These are phyloP conservation scores for Cacatua alba DNA, from an alignment of 2,113 vertebrate species.

Conservation along the genomic window DNA sequence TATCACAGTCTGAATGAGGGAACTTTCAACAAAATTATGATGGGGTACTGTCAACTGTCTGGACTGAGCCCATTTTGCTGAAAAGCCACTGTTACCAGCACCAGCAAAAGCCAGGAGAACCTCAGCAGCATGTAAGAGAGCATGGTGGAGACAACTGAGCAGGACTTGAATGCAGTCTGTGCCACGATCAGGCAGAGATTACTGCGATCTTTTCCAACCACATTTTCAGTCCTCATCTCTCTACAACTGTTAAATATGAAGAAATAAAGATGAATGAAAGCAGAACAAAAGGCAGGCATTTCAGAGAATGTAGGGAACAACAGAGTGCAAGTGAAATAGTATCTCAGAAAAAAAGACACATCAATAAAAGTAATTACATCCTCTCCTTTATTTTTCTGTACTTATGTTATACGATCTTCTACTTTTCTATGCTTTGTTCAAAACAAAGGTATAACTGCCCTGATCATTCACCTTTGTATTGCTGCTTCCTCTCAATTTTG, in stretches of 20 bases:
- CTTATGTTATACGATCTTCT: not conserved
- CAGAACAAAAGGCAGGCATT: not conserved
- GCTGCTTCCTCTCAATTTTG: not conserved
- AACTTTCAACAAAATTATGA: not conserved
- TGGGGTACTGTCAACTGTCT: not conserved
- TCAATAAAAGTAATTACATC: not conserved
- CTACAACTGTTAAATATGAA: not conserved
- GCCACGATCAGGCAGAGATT: not conserved
- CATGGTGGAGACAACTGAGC: not conserved
- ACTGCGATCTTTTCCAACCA: not conserved
- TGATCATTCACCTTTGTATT: not conserved
- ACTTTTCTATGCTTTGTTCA: not conserved
- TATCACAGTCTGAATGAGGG: not conserved
- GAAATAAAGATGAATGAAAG: not conserved
- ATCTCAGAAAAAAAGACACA: not conserved
- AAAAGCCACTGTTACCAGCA: not conserved
- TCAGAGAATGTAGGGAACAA: not conserved
- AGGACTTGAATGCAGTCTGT: not conserved
- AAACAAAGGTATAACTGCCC: not conserved
- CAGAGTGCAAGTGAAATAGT: not conserved
- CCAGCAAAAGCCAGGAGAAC: not conserved
- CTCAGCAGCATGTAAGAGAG: not conserved
- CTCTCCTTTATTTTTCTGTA: not conserved
- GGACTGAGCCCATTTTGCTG: not conserved
- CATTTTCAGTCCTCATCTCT: not conserved